Evolutionary conservation across 2,113 vertebrate genomes (phyloP).

Genomic region (Pangasianodon gigas): DNA sequence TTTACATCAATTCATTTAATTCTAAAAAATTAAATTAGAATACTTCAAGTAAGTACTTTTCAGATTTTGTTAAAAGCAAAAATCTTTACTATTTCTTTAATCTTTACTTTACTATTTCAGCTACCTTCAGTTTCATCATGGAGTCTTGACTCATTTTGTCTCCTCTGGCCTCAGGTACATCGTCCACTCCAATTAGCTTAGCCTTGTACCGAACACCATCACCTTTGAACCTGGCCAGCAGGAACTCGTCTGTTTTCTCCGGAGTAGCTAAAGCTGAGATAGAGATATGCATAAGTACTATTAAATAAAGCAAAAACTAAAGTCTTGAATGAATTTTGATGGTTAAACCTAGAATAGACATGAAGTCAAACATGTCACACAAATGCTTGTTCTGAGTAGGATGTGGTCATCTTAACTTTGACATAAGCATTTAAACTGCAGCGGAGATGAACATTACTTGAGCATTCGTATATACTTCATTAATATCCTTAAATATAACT

Average conservation of each 20-base stretch:
- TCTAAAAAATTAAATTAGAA: too few species aligned
- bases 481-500: neutral
- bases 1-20: neutral
- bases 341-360: neutral
- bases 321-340: neutral
- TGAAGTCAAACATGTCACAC: neutral
- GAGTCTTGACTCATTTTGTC: constrained; percentile 96
- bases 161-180: constrained; percentile 81
- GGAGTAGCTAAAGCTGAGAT: constrained; percentile 46
- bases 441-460: neutral
- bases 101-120: neutral
- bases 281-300: neutral
- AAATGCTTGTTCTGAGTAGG: neutral
- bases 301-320: neutral
- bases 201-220: constrained; percentile 77
- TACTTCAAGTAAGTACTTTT: neutral
- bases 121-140: constrained; percentile 98
- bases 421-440: neutral
- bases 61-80: neutral
- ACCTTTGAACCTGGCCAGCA: constrained; percentile 66
- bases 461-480: neutral
- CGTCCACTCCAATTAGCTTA: constrained; percentile 91
- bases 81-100: neutral
- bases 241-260: constrained; percentile 57
- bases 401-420: neutral